Base-by-base conservation (phyloP, 1,140 invertebrate genomes). In the Branchinecta lindahli region DNA sequence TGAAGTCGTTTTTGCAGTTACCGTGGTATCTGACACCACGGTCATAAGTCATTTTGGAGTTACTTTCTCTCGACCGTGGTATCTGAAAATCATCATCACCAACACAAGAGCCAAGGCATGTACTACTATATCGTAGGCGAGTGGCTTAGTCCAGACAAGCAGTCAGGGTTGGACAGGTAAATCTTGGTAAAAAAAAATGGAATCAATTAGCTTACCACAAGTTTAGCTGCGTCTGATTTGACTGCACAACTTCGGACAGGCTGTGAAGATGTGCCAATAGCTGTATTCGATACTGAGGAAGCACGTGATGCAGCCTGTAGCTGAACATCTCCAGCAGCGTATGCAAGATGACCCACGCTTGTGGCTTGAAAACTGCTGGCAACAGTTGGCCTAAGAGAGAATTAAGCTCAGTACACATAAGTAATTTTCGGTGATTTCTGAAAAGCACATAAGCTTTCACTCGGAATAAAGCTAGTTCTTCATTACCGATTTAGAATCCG, bases 311-410 rank as follows among this genome's bases (percentile, higher is more conserved):
- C 80, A 97, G 87, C 67, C 94, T 82, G 77, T 96, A 96, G 69
- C 90, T 93, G 77, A 96, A 96, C 92, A 97, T 96, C 79, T 98
- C 94, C 72, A 97, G 79, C 33, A 97, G 79, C 0, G 92, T 96
- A 76, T 97, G 94, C 7, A 97, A 82, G 68, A 94, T 96, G 45
- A 91, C 91, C 92, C 93, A 95, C 0, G 92, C 91, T 74, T 95
- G 91, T 44, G 87, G 89, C 77, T 94, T 94, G 69, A 81, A 82
- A 52, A 83, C 93, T 52, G 86, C 88, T 1, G 92, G 91, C 69
- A 96, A 78, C 7, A 96, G 79, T 79, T 95, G 91, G 78, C 85
- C 88, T 91, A 77, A 66, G 82, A 79, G 73, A 75, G 68, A 70
- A 61, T 69, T 69, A 74, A 33, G 45, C 68, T 73, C 68, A 18